Conservation (phyloP, 2,888 invertebrate species). For the Esperia sulphurella region DNA sequence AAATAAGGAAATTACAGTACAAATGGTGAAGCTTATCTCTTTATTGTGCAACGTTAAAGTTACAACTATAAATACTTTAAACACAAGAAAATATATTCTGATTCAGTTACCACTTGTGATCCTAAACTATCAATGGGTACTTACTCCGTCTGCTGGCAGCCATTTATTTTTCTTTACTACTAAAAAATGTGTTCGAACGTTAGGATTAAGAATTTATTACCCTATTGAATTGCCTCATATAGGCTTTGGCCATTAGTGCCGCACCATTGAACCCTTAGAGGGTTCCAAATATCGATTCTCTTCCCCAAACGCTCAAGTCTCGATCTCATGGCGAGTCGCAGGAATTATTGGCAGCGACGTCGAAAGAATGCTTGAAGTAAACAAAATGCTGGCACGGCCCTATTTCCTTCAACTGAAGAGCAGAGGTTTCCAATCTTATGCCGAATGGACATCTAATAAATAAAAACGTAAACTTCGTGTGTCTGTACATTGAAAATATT, state of each 20-base stretch:
- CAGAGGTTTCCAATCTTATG: background rate
- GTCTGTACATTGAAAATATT: no score
- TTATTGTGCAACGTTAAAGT: no score
- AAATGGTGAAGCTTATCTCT: no score
- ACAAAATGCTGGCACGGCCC: slow-evolving; percentile 24
- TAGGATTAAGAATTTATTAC: slow-evolving; percentile 4
- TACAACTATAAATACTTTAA: background rate
- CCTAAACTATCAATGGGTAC: no score
- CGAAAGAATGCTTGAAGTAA: slow-evolving; percentile 27
- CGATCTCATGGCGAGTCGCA: background rate
- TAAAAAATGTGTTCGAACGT: slow-evolving; percentile 1
- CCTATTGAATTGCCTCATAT: slow-evolving; percentile 7
- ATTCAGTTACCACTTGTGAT: no score
- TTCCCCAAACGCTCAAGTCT: background rate
- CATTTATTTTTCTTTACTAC: no score
- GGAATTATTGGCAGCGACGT: slow-evolving; percentile 23
- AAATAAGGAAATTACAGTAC: no score
- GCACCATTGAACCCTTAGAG: slow-evolving; percentile 8
- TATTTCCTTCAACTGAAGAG: background rate
- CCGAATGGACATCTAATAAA: background rate
- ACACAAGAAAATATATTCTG: no score
- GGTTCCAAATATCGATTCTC: slow-evolving; percentile 4
- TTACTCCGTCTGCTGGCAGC: no score
- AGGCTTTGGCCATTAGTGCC: slow-evolving; percentile 10
- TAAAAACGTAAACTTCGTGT: background rate